Percentiles rank a stretch among this genome's conserved stretches.
Conservation (phyloP, 2,888 invertebrate genomes). For the Synanthedon myopaeformis region DNA sequence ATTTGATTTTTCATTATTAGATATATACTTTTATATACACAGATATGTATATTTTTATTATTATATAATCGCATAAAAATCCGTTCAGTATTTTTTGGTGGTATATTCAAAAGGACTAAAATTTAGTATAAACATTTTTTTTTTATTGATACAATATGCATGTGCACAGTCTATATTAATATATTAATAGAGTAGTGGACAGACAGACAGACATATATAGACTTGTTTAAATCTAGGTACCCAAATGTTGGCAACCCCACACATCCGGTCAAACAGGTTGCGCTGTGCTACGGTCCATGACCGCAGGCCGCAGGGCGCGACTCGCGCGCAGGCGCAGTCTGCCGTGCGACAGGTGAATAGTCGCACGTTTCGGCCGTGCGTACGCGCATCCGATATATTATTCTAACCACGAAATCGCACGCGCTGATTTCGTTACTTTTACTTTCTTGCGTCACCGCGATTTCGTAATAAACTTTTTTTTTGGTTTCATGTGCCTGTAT, state of each 20-base stretch:
- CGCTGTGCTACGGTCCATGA: conserved; percentile 38
- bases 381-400: neutral
- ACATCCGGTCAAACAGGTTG: conserved; percentile 53
- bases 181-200: too few species aligned
- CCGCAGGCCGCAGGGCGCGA: conserved; percentile 23
- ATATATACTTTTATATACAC: too few species aligned
- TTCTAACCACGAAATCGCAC: conserved; percentile 13
- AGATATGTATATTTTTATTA: too few species aligned
- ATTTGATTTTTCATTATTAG: too few species aligned
- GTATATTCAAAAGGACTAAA: too few species aligned
- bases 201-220: too few species aligned
- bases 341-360: conserved; percentile 41
- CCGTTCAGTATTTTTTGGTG: too few species aligned
- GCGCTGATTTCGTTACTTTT: conserved; percentile 24
- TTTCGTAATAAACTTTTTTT: conserved; percentile 14
- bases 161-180: too few species aligned
- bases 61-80: too few species aligned
- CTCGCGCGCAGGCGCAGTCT: conserved; percentile 31
- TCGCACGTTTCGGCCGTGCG: conserved; percentile 27
- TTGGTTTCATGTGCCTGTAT: conserved; percentile 1
- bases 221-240: too few species aligned
- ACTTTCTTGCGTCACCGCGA: conserved; percentile 27
- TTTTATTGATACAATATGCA: too few species aligned
- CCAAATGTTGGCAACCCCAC: neutral
- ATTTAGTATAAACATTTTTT: too few species aligned